Percentiles rank a stretch among this genome's conserved stretches.
phyloP scores from a whole-genome alignment of 2,113 vertebrate genomes.

The Conger conger region DNA sequence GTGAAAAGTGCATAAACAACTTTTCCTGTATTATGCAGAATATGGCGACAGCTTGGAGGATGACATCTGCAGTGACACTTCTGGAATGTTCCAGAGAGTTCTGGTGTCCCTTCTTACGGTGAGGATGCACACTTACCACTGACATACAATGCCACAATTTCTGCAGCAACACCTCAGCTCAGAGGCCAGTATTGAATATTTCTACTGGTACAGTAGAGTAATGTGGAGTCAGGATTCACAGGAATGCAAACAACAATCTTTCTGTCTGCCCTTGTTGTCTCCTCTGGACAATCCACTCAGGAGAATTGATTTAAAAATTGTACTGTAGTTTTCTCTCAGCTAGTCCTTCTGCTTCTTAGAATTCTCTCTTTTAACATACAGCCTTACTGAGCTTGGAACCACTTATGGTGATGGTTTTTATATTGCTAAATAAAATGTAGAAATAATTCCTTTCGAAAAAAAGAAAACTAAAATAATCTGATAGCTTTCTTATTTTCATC shows the following conservation, averaged over 20 bases:
- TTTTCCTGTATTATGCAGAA: constrained; percentile 62
- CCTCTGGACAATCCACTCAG: neutral
- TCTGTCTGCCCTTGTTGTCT: neutral
- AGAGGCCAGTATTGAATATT: neutral
- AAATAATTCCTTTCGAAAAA: neutral
- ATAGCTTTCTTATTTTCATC: neutral
- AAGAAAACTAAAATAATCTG: neutral
- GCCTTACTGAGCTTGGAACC: neutral
- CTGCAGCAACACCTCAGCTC: neutral
- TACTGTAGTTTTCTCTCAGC: no score
- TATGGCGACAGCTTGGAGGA: constrained; percentile 78
- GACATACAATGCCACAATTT: neutral
- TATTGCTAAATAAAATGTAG: neutral
- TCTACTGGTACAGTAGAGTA: neutral
- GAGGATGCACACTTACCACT: constrained; percentile 44
- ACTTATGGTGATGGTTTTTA: neutral
- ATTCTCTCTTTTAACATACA: neutral
- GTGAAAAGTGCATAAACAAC: neutral
- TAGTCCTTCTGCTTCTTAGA: neutral
- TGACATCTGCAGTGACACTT: constrained; percentile 83
- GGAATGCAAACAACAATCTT: neutral
- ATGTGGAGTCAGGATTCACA: neutral
- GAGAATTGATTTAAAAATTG: no score
- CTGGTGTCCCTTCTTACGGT: constrained; percentile 88
- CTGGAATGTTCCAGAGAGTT: constrained; percentile 88